Evolutionary conservation across 2,888 invertebrate species (phyloP).

Genomic region (Pherbina coryleti): DNA sequence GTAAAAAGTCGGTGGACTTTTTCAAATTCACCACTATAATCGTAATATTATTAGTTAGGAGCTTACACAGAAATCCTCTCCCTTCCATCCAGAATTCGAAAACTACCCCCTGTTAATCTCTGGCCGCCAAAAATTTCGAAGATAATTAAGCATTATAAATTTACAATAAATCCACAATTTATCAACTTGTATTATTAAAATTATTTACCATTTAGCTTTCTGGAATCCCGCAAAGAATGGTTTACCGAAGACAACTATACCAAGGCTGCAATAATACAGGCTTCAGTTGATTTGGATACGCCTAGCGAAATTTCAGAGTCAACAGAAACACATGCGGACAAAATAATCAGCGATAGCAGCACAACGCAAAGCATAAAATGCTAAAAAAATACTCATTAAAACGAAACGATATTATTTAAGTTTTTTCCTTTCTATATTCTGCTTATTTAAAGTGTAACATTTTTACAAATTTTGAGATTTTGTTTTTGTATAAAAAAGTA

Average conservation of each 20-base stretch:
- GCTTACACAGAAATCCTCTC: too few species aligned
- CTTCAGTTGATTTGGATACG: slow-evolving; percentile 4
- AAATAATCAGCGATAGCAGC: slow-evolving; percentile 4
- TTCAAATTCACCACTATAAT: too few species aligned
- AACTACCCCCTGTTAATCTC: too few species aligned
- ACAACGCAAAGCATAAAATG: slow-evolving; percentile 33
- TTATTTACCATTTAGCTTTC: slow-evolving; percentile 77
- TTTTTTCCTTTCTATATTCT: slow-evolving; percentile 21
- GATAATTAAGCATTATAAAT: too few species aligned
- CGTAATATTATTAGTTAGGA: too few species aligned
- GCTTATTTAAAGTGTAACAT: slow-evolving; percentile 11
- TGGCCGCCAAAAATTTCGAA: too few species aligned
- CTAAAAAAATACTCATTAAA: neutral
- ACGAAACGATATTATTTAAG: neutral
- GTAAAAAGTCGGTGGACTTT: too few species aligned
- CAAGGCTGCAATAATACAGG: slow-evolving; percentile 9
- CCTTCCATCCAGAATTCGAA: too few species aligned
- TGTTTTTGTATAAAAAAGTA: slow-evolving; percentile 49
- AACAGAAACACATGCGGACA: slow-evolving; percentile 10
- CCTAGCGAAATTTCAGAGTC: neutral
- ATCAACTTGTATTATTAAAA: too few species aligned
- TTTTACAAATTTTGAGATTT: slow-evolving; percentile 31
- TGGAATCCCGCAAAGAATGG: slow-evolving; percentile 86
- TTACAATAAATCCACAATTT: too few species aligned
- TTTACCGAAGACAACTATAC: slow-evolving; percentile 81